Base-by-base conservation (phyloP, 30 jellyfish, hydroid and myxozoan genomes). In the Chironex yamaguchii region DNA sequence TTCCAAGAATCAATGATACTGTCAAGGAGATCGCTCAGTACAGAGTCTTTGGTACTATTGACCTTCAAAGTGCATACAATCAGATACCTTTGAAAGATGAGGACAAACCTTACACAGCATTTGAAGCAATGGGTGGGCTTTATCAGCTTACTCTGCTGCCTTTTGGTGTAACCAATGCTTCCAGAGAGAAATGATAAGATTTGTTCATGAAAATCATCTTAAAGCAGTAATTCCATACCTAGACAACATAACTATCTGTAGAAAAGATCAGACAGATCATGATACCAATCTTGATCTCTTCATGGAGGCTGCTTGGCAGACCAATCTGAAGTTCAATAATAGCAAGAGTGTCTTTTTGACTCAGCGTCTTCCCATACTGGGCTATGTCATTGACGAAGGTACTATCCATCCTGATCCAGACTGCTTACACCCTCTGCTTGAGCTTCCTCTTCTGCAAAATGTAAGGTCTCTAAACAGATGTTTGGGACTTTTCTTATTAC, bases 111-210 rank as follows among this genome's bases (percentile, higher is more conserved):
- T 42, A 4, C 49, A 20, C 82, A 36, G 85, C 52, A n/a, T 88
- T 79, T 52, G 96, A 88, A 42, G 71, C 91, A 2, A 62, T 33
- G 21, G 32, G 69, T 13, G 23, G 72, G 30, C 82, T 80, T 34
- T 80, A 67, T 82, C 96, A 88, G 66, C 36, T 78, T 49, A 80
- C 84, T 32, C 80, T 84, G 26, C 23, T 78, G 48, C 96, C 96
- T 20, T 88, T 63, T 32, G 96, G 96, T 2, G 96, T 88, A 13
- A 79, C 96, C 48, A 79, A 88, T 27, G 85, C 49, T 88, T 88
- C 34, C 96, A 88, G 53, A 30, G 96, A 24, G 79, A 14, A 23
- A 88, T 80, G 53, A 81, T 52, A 32, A 42, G 42, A 20, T 36
- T 88, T 53, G 62, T 58, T 62, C 75, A 31, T 22, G 52, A 81